Conservation (phyloP, 2,888 invertebrate genomes). For the Apoda limacodes region DNA sequence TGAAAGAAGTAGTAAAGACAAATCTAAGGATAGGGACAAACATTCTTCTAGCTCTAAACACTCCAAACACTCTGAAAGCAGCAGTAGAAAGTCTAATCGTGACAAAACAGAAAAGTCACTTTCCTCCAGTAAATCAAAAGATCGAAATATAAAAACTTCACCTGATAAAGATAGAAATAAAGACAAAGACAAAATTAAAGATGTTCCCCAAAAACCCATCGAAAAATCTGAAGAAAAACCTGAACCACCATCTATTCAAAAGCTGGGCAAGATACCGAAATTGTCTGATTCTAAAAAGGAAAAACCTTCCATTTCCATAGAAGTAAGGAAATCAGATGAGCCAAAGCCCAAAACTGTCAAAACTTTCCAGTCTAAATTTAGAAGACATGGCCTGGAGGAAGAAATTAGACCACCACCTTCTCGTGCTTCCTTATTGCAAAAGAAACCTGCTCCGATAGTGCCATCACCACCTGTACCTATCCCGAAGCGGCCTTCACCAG, state of each 20-base stretch:
- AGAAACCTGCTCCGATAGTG: constrained; percentile 60
- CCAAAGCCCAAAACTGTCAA: constrained; percentile 91
- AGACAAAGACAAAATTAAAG: constrained; percentile 29
- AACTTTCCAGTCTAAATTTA: constrained; percentile 90
- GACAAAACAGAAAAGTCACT: constrained; percentile 28
- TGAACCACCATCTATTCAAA: constrained; percentile 75
- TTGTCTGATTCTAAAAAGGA: constrained; percentile 72
- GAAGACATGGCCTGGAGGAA: constrained; percentile 91
- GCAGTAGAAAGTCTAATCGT: constrained; percentile 35
- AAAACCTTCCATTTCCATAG: constrained; percentile 85
- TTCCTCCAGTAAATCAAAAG: constrained; percentile 42
- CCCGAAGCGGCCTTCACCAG: constrained; percentile 62
- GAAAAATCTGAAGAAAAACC: constrained; percentile 78
- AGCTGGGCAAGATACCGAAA: constrained; percentile 84
- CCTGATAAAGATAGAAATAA: constrained; percentile 40
- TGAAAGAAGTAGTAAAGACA: constrained; percentile 42
- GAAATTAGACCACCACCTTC: constrained; percentile 89
- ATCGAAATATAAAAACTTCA: constrained; percentile 27
- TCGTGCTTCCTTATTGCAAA: constrained; percentile 73
- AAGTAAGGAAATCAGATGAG: constrained; percentile 78
- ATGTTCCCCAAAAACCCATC: constrained; percentile 36
- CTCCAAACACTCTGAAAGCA: constrained; percentile 47
- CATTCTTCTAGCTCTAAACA: constrained; percentile 47
- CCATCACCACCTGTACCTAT: constrained; percentile 53
- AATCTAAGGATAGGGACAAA: constrained; percentile 34